Conservation (phyloP, 1,140 invertebrate species). For the Drosophila hydei region DNA sequence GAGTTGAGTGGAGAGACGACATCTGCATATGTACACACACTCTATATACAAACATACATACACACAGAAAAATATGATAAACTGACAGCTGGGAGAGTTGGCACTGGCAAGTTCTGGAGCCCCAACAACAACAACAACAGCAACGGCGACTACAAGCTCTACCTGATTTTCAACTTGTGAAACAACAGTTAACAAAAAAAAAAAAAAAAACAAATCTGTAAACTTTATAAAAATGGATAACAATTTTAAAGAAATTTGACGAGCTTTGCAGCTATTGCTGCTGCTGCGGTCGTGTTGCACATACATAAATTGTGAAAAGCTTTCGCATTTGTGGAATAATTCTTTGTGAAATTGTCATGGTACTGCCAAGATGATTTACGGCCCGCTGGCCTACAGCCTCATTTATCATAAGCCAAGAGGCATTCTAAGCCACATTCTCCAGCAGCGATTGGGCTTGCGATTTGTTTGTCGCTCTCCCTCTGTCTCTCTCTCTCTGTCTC, state of each 20-base stretch:
- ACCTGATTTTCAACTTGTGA: conserved; percentile 11
- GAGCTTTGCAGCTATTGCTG: not conserved
- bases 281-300: conserved; percentile 1
- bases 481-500: not conserved
- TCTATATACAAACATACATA: conserved; percentile 5
- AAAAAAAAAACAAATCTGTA: not conserved
- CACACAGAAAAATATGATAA: conserved; percentile 18
- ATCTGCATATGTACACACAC: conserved; percentile 19
- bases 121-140: too few species aligned
- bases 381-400: conserved; percentile 25
- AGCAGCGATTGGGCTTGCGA: conserved; percentile 36
- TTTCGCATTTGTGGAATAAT: conserved; percentile 33
- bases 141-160: not conserved
- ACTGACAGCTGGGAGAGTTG: conserved; percentile 13
- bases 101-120: conserved; percentile 9
- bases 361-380: conserved; percentile 33
- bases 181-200: conserved; percentile 3
- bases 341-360: conserved; percentile 41
- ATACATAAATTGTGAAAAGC: conserved; percentile 19
- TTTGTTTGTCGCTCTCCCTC: conserved; percentile 7
- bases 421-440: conserved; percentile 35
- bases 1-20: conserved; percentile 10
- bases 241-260: conserved; percentile 8
- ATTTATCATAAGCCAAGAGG: conserved; percentile 48
- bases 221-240: not conserved